These are phyloP conservation scores for Choreutis nemorana DNA, from an alignment of 2,888 invertebrate genomes.

Conservation along the genomic window DNA sequence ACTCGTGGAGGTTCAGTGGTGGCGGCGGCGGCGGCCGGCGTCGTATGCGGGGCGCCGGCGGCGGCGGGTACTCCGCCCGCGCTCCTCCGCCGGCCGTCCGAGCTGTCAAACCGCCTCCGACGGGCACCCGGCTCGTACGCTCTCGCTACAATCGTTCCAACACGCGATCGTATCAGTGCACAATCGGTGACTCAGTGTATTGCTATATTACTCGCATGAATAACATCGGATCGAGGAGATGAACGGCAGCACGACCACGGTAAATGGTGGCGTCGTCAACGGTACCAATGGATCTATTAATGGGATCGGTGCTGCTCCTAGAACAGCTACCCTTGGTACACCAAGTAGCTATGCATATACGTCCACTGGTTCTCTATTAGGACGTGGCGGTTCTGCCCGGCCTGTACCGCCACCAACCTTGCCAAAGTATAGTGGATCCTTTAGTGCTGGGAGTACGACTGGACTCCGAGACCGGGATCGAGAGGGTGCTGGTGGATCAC, in stretches of 20 bases:
- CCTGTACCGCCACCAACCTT: conserved; percentile 81
- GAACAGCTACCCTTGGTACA: conserved; percentile 56
- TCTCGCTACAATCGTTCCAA: conserved; percentile 33
- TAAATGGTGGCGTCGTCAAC: conserved; percentile 57
- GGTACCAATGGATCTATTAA: conserved; percentile 51
- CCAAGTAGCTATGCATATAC: conserved; percentile 72
- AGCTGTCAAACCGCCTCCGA: conserved; percentile 65
- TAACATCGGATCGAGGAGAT: conserved; percentile 44
- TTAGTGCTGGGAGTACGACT: conserved; percentile 75
- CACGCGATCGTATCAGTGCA: conserved; percentile 49
- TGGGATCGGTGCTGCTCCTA: conserved; percentile 52
- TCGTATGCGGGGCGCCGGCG: conserved; percentile 34
- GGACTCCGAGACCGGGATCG: conserved; percentile 69
- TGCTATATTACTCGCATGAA: conserved; percentile 49
- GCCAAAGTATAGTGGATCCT: conserved; percentile 81
- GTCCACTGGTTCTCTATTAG: conserved; percentile 68
- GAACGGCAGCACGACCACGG: conserved; percentile 65
- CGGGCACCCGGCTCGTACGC: conserved; percentile 61
- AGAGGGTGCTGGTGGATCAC: conserved; percentile 77
- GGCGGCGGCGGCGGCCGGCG: conserved; percentile 30
- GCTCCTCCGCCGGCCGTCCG: conserved; percentile 45
- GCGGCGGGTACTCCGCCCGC: conserved; percentile 13
- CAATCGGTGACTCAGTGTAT: conserved; percentile 23
- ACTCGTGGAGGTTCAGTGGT: conserved; percentile 38
- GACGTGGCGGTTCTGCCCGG: conserved; percentile 69